Base-by-base conservation (phyloP, 2,797 vertebrate species). In the Trematomus bernacchii region DNA sequence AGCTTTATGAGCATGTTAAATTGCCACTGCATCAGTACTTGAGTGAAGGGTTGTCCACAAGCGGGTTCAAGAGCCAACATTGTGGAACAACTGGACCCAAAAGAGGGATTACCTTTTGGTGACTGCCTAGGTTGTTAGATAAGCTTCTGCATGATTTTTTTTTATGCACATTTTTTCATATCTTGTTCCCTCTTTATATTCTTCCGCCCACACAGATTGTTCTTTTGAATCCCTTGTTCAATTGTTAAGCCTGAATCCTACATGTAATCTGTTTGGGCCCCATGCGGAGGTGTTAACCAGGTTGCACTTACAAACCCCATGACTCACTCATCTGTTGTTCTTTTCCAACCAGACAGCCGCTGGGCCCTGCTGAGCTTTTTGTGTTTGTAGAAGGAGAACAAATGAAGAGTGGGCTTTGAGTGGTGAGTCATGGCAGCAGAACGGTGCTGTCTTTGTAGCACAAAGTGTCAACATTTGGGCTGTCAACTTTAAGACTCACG, bases 341-440 rank as follows among this genome's bases (percentile, higher is more conserved):
- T 65, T 48, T 71, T 77, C 47, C 11, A 10, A 5, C 30, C 68
- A 68, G 52, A 72, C 76, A 67, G 76, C 58, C 46, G 7, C 61
- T 50, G 68, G 19, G 57, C 44, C 27, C 66, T 68, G 71, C 59
- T 15, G 44, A 53, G 74, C 69, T 79, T 71, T 73, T 78, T 69
- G 57, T 27, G 43, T 53, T 37, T 59, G 30, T 30, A 50, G 48
- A 80, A 46, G 18, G 8, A 69, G 51, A 77, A 21, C 72, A 58
- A 72, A 79, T 71, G 58, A 69, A 55, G 44, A 78, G 74, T 48
- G 16, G 68, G 79, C 72, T 76, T 51, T 2, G 48, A 59, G 57
- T 47, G 30, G 30, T 91, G 85, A 90, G 79, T 88, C 82, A 88
- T 14, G 13, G 19, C 21, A 71, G 62, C 44, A 73, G 53, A 48